Evolutionary conservation across 2,888 invertebrate genomes (phyloP), one percentile per base, ranked within the genome.

Genomic region (Sylvicola fuscatus): DNA sequence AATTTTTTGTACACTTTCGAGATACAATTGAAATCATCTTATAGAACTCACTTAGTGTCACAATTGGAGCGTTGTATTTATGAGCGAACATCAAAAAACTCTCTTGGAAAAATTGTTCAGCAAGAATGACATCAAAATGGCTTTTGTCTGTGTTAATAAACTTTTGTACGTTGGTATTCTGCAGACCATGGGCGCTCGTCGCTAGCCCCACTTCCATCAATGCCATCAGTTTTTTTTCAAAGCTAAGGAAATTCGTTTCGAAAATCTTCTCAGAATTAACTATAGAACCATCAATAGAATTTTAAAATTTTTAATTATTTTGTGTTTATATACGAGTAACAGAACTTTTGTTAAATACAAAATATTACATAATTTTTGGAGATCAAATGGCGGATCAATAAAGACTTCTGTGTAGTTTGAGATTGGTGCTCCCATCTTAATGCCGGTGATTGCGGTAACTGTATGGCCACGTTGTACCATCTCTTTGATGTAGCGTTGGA

Each of bases 71-170:
- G 10, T 53, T 51, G 38, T 57, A 58, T 42, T 60, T 58, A 33
- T 54, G 51, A 3, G 53, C 56, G 38, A 62, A 54, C 48, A 60
- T 58, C 2, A 59, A 49, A 36, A 59, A 54, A 7, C 61, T 58
- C 41, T 62, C 61, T 39, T 57, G 58, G 36, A 60, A 56, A 42
- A 60, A 60, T 36, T 59, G 58, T 37, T 61, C 60, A 37, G 57
- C 39, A 1, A 63, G 48, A 3, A 62, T 47, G 8, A 62, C 41
- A 44, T 62, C 62, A 35, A 47, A 59, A 37, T 62, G 45, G n/a
- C 54, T 47, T 3, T 56, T 55, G 8, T 21, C 21, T 8, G 21
- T 8, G 3, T 45, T 44, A 13, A 58, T 53, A 1, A 58, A 41
- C 2, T 45, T 39, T 34, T 48, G 46, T 0, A 58, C 47, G 34